Percentiles rank a stretch among this genome's conserved stretches.
Conservation (phyloP, 2,113 vertebrate genomes). For the Setophaga petechia region DNA sequence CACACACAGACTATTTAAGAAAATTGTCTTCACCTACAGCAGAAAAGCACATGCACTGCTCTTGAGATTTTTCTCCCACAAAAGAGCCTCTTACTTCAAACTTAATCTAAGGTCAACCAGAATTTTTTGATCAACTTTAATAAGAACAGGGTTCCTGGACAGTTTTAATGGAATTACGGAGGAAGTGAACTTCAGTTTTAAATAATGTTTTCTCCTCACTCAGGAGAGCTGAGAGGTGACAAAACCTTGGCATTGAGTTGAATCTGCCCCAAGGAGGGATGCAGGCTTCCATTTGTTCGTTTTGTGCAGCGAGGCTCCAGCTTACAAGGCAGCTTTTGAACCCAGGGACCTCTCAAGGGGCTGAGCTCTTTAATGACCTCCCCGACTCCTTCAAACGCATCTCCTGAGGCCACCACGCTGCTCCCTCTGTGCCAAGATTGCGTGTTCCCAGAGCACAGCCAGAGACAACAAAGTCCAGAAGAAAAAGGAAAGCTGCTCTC, state of each 20-base stretch:
- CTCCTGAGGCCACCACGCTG: conserved; percentile 47
- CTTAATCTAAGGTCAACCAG: neutral
- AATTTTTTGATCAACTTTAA: neutral
- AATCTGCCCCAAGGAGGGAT: neutral
- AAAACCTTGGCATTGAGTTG: neutral
- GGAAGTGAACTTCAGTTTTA: neutral
- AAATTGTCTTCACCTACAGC: neutral
- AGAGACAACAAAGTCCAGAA: conserved; percentile 61
- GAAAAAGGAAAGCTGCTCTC: conserved; percentile 68
- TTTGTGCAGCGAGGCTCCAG: neutral
- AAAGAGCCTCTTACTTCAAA: neutral
- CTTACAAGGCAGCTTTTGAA: neutral
- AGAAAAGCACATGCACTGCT: neutral
- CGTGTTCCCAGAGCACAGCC: conserved; percentile 73
- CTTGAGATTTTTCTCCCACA: neutral
- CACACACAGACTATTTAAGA: neutral
- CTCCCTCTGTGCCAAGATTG: conserved; percentile 49
- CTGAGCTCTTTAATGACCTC: neutral
- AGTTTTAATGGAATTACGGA: neutral
- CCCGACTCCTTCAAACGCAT: neutral
- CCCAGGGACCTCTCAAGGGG: neutral
- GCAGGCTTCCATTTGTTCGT: neutral
- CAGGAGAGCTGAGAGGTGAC: neutral
- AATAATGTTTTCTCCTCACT: neutral
- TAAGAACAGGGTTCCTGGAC: neutral